Evolutionary conservation across 2,113 vertebrate genomes (phyloP).

Genomic region (Apus apus): DNA sequence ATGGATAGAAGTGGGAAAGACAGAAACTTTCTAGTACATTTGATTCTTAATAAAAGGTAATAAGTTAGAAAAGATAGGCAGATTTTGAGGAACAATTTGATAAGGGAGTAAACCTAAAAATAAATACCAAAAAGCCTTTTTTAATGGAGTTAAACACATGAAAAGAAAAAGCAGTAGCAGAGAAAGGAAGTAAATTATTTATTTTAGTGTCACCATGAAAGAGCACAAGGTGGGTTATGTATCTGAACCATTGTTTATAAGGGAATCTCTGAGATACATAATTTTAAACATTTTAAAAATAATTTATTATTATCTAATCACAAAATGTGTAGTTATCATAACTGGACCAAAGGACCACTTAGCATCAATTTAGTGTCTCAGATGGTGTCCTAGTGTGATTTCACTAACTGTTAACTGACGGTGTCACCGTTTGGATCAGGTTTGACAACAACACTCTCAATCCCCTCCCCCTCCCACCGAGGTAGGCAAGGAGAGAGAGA

Average conservation of each 20-base stretch:
- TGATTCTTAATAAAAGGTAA: not conserved
- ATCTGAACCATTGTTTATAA: not conserved
- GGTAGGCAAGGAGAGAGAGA: too few relatives aligned
- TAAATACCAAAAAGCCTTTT: not conserved
- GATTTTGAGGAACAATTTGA: not conserved
- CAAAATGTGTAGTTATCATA: not conserved
- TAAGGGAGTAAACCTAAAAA: not conserved
- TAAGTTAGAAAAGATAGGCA: not conserved
- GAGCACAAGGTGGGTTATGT: fast-evolving
- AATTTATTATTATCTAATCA: not conserved
- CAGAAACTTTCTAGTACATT: not conserved
- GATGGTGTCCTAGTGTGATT: not conserved
- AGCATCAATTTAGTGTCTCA: not conserved
- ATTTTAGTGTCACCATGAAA: not conserved
- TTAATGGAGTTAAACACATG: not conserved
- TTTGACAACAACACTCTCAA: too few relatives aligned
- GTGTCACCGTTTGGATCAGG: too few relatives aligned
- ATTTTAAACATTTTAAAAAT: not conserved
- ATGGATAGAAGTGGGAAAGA: not conserved
- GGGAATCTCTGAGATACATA: not conserved
- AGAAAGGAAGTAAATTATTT: not conserved
- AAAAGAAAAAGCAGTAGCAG: not conserved
- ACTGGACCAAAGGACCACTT: not conserved
- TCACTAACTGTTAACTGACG: not conserved
- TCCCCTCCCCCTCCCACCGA: too few relatives aligned